A percentile compares a stretch with the other conserved stretches of the same genome.
phyloP scores from a whole-genome alignment of 2,113 vertebrate species.

The Sigmodon hispidus region DNA sequence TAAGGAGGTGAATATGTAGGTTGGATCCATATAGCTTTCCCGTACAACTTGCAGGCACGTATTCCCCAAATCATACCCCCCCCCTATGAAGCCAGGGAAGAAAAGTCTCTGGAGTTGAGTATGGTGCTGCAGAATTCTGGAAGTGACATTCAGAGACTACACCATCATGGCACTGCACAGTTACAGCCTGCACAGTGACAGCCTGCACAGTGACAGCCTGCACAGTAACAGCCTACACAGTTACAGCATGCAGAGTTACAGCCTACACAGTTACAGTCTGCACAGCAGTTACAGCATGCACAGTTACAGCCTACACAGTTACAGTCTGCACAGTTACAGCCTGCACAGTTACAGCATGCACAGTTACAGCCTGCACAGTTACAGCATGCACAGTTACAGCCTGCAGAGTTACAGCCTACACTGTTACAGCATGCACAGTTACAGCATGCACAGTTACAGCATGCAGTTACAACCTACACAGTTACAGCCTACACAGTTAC shows the following conservation, averaged over 20 bases:
- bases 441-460: background rate
- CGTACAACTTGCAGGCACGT: background rate
- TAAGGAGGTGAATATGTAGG: background rate
- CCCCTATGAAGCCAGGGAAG: background rate
- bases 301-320: background rate
- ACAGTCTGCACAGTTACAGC: background rate
- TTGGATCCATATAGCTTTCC: background rate
- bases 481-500: background rate
- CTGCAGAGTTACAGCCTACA: background rate
- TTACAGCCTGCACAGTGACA: no score
- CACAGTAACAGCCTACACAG: background rate
- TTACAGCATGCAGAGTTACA: background rate
- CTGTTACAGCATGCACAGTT: background rate
- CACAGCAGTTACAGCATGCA: background rate
- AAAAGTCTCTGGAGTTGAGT: background rate
- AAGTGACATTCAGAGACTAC: rapidly evolving
- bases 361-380: no score
- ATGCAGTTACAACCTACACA: no score
- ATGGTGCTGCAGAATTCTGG: background rate
- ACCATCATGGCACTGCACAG: background rate
- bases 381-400: no score
- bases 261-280: background rate
- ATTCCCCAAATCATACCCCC: background rate
- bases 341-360: background rate
- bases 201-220: background rate